Evolutionary conservation across 1,140 invertebrate genomes (phyloP).

Genomic region (Triops cancriformis): DNA sequence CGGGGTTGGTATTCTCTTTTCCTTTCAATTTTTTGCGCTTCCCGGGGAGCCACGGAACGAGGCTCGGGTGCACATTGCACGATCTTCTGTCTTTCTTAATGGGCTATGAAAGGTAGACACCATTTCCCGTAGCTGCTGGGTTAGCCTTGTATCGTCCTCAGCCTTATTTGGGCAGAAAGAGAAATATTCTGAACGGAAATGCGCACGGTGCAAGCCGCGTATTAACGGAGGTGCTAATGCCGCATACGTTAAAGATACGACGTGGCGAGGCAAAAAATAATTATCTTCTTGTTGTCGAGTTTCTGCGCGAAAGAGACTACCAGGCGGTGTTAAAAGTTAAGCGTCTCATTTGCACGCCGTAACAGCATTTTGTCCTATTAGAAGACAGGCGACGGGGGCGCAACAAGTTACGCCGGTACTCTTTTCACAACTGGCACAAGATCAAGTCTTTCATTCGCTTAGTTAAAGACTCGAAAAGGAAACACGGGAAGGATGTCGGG

Average conservation of each 20-base stretch:
- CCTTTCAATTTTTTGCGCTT: not conserved
- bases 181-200: not conserved
- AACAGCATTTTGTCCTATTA: too few relatives aligned
- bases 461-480: too few relatives aligned
- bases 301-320: too few relatives aligned
- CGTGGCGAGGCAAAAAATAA: too few relatives aligned
- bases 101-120: slow-evolving; percentile 13
- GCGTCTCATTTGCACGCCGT: too few relatives aligned
- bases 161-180: not conserved
- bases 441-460: too few relatives aligned
- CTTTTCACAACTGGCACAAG: too few relatives aligned
- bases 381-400: too few relatives aligned
- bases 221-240: not conserved
- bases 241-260: not conserved
- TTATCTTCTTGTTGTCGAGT: too few relatives aligned
- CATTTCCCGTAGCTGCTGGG: not conserved
- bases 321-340: too few relatives aligned
- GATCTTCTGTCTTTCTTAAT: slow-evolving; percentile 14
- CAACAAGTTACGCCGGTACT: too few relatives aligned
- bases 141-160: not conserved
- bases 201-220: not conserved
- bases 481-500: too few relatives aligned
- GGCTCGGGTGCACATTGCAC: not conserved
- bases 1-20: not conserved
- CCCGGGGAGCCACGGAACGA: not conserved